Evolutionary conservation across 2,797 vertebrate species (phyloP), one percentile per base, ranked within the genome.

Genomic region (Coendou prehensilis): DNA sequence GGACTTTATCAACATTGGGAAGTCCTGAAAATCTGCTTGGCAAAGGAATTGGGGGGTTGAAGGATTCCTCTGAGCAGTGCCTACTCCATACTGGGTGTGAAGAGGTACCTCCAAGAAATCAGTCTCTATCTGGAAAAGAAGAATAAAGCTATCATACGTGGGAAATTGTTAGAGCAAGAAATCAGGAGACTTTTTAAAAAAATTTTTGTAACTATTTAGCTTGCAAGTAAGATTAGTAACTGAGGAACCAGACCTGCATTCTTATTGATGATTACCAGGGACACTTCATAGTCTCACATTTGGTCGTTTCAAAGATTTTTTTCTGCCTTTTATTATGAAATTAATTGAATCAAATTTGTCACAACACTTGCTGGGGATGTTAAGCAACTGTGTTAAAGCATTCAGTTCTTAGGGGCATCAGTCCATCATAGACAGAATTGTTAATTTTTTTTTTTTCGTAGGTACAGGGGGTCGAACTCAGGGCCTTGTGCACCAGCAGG

Each of bases 231-330:
- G 28, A 80, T 75, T 56, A 78, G n/a, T 67, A 79, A 30, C n/a
- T 83, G n/a, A 75, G 56, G 50, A 90, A 85, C 17, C 37, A 94
- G 33, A 87, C 3, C 56, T 61, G 9, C 71, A 22, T 47, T 61
- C 54, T 78, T 67, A 67, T 67, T 80, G 64, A 89, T 89, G 30
- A 18, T 57, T 75, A 15, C 75, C 61, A 92, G 81, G 4, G 33
- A 69, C 47, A 78, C 30, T 37, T 90, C 26, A 91, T 88, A 79
- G 9, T 50, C 63, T 52, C 57, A 22, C 13, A 82, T 82, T 86
- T 88, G 85, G 54, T 78, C 52, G 86, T 90, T 95, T 92, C 45
- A 81, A 96, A 89, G 87, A 26, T 69, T n/a, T 71, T 87, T 93
- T 75, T 61, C 67, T 95, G 41, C 30, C 26, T 59, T 95, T 84